Evolutionary conservation across 2,113 vertebrate species (phyloP).

Genomic region (Tursiops truncatus): DNA sequence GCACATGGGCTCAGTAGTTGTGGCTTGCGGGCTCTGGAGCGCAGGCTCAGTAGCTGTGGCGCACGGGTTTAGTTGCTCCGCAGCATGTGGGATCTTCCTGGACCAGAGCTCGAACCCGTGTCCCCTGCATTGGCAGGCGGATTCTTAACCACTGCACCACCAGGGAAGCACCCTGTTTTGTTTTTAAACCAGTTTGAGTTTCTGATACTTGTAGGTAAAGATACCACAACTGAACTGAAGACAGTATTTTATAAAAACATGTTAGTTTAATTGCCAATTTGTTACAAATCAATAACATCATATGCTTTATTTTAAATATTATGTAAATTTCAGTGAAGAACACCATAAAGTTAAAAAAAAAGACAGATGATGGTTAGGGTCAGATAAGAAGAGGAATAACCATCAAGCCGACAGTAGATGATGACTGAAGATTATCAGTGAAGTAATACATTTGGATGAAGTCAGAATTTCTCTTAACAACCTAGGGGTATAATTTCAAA

Average conservation of each 20-base stretch:
- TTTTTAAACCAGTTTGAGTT: not conserved
- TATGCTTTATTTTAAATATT: not conserved
- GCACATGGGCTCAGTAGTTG: too few species aligned
- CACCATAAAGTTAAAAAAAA: not conserved
- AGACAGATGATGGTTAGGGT: slow-evolving; percentile 85
- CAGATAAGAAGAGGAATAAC: slow-evolving; percentile 95
- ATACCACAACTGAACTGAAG: not conserved
- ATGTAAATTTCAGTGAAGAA: not conserved
- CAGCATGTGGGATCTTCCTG: too few species aligned
- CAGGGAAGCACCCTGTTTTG: too few species aligned
- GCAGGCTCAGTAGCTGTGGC: too few species aligned
- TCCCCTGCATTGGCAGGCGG: too few species aligned
- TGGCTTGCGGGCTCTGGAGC: too few species aligned
- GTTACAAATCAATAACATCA: not conserved
- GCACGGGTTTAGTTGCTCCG: too few species aligned
- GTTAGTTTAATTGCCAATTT: not conserved
- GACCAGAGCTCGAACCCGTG: too few species aligned
- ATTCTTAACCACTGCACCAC: too few species aligned
- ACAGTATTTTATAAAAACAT: not conserved
- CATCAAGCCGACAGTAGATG: slow-evolving; percentile 93
- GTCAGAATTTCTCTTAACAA: slow-evolving; percentile 60
- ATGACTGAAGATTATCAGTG: slow-evolving; percentile 86
- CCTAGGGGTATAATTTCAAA: slow-evolving; percentile 63
- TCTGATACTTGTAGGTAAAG: not conserved
- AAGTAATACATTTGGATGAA: slow-evolving; percentile 61